Percentiles rank a stretch among this genome's conserved stretches.
These are phyloP conservation scores for Chlamydotis undulata DNA, from an alignment of 2,113 vertebrate species.

Conservation along the genomic window DNA sequence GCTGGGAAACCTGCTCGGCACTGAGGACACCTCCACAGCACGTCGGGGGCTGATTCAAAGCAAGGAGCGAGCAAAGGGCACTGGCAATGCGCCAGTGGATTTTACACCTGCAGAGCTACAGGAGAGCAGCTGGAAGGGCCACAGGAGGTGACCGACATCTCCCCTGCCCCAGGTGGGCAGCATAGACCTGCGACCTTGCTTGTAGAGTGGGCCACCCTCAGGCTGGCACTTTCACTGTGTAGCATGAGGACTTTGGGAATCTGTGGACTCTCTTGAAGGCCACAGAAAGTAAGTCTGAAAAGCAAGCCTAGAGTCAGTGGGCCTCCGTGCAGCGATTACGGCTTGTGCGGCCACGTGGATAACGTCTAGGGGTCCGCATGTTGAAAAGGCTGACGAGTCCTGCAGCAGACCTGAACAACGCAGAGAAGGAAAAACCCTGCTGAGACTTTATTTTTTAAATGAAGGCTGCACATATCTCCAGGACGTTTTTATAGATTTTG, in stretches of 20 bases:
- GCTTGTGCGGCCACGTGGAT: background rate
- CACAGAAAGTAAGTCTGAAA: background rate
- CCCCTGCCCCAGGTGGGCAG: background rate
- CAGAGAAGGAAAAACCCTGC: background rate
- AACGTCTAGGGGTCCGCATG: background rate
- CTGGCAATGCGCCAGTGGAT: background rate
- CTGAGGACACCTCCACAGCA: background rate
- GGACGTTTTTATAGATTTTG: background rate
- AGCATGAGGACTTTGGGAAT: background rate
- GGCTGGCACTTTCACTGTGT: background rate
- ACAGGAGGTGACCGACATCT: background rate
- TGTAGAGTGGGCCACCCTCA: background rate
- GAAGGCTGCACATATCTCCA: background rate
- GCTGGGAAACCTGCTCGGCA: accelerated
- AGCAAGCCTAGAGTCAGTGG: background rate
- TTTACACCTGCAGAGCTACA: background rate
- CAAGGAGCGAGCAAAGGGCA: background rate
- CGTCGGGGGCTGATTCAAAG: background rate
- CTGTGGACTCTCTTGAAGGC: background rate
- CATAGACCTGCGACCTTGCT: background rate
- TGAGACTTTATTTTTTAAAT: background rate
- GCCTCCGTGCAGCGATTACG: background rate
- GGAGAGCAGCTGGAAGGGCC: background rate
- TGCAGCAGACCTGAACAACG: background rate
- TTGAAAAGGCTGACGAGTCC: background rate